Evolutionary conservation across 2,888 invertebrate species (phyloP), one percentile per base, ranked within the genome.

Genomic region (Drosophila ochracea): DNA sequence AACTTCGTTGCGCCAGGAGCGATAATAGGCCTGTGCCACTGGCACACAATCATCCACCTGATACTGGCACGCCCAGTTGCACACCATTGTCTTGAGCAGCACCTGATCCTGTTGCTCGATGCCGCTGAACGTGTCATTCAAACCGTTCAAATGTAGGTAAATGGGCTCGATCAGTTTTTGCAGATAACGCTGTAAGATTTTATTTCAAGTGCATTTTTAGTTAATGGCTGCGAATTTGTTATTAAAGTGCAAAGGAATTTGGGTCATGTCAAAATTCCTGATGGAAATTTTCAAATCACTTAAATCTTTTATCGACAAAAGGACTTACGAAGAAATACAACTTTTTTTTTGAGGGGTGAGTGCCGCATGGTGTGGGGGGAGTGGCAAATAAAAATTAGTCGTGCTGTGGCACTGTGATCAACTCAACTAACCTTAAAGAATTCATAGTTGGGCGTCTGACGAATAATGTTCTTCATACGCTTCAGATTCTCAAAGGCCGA

Each of bases 31-130:
- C 9, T 94, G 93, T 0, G 96, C 95, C 78, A 95, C 95, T 64
- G 94, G 93, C 47, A 96, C 94, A 78, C 96, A 96, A 55, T 95
- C 94, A 0, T 94, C 94, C 33, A 96, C 95, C 76, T 95, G 95
- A 89, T 95, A 94, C 13, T 94, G 94, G 82, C 97, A 97, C 5
- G 96, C 95, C 93, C 93, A 93, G 41, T 91, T 89, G 47, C 90
- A 91, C 31, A 93, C 91, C 73, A 93, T 78, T 0, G 91, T 95
- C 94, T 95, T 96, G 91, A 95, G 94, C 91, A 96, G 95, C 0
- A 96, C 95, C 50, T 94, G 94, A 72, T 95, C 95, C 73, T 95
- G 91, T 73, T 95, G 94, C 9, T 94, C 93, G 3, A 94, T 94
- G 16, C 94, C 92, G 7, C 92, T 91, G 33, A 78, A 80, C 1